Evolutionary conservation across 1,140 invertebrate species (phyloP), one percentile per base, ranked within the genome.

Genomic region (Phocides pigmalion): DNA sequence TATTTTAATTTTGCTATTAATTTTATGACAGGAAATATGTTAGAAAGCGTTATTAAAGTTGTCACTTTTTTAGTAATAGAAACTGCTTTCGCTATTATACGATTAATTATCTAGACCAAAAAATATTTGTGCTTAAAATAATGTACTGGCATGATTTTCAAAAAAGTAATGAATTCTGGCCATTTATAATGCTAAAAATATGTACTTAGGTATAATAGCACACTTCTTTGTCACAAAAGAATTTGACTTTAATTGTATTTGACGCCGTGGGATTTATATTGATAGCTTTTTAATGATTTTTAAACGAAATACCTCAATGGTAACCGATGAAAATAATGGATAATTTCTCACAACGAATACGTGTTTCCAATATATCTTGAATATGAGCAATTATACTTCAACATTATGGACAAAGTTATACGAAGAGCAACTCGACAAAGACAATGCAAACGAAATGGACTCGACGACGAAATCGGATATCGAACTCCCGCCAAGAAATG

Each of bases 401-500:
- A 32, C 39, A n/a, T 3, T 44, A 32, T 58, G 53, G 53, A 44
- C 20, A 9, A 56, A 56, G 14, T 20, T 56, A n/a, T 58, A 44
- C 15, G 53, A 58, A 12, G 53, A 58, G 5, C 39, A 58, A n/a
- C 14, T 58, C 4, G 53, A 42, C 14, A 56, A 56, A 9, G 11
- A 44, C 9, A n/a, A 51, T 11, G 37, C 22, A 11, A 56, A 42
- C 14, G 20, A 44, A 32, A 11, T 17, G 1, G 22, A 44, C 6
- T 41, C 53, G 8, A 56, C 53, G 3, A 46, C 56, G 15, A 59
- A 47, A 47, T 59, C 56, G 17, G 25, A 47, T 3, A 59, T 59
- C 25, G 42, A 32, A 59, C 22, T 59, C 41, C 56, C 56, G 56
- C 56, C 42, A 37, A 47, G 56, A 16, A 59, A 59, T 22, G 11